A percentile compares a stretch with the other conserved stretches of the same genome.
Evolutionary conservation across 2,113 vertebrate species (phyloP).

Genomic region (Mobula birostris): DNA sequence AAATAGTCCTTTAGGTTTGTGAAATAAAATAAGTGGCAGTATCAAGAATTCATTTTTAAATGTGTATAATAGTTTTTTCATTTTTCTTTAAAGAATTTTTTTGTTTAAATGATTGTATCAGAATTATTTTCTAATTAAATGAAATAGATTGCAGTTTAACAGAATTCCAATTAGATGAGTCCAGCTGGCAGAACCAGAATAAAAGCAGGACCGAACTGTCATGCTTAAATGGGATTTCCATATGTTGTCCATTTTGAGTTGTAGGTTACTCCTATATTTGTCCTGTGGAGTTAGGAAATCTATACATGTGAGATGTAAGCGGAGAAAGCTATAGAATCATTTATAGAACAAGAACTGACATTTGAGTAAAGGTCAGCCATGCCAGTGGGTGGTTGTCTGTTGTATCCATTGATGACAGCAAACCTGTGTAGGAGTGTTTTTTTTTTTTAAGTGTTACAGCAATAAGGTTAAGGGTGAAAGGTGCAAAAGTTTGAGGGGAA

Average conservation of each 20-base stretch:
- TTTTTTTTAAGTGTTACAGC: too few species aligned
- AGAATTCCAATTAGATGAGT: neutral
- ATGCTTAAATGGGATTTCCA: neutral
- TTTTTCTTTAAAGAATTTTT: neutral
- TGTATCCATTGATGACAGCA: too few species aligned
- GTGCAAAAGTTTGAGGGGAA: too few species aligned
- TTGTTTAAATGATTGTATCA: neutral
- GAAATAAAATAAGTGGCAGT: neutral
- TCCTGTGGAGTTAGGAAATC: neutral
- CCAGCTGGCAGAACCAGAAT: neutral
- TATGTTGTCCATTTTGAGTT: neutral
- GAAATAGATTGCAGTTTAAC: neutral
- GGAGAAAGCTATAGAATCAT: neutral
- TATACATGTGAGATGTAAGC: constrained; percentile 8
- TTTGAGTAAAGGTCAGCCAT: neutral
- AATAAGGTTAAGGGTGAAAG: too few species aligned
- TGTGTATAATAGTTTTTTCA: neutral
- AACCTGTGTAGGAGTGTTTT: too few species aligned
- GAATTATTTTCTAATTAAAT: neutral
- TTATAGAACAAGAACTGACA: neutral
- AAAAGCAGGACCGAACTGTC: neutral
- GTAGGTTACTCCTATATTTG: neutral
- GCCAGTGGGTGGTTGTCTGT: neutral
- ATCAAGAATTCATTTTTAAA: neutral
- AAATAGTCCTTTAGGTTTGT: neutral